Base-by-base conservation (phyloP, 1,140 invertebrate species). In the Argopecten irradians region DNA sequence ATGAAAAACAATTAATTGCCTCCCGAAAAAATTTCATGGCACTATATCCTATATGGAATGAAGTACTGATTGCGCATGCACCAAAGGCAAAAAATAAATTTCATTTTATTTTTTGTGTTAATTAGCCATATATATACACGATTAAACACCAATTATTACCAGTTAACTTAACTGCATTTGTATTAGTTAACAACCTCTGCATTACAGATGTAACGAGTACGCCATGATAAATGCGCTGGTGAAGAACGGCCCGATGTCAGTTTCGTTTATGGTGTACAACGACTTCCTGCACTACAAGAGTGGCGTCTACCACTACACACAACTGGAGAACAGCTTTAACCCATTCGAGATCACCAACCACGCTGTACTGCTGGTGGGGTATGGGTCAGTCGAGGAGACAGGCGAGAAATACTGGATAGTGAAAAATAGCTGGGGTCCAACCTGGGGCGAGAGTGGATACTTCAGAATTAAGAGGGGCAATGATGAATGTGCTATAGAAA, bases 401-500 rank as follows among this genome's bases (percentile, higher is more conserved):
- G 92, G 93, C 0, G 86, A 93, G 83, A 92, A 94, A 83, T 96
- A 92, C 90, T 96, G 95, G 95, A 94, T 93, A 19, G 93, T 95
- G 1, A 95, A 95, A 88, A 96, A 96, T 86, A 96, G 96, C 82
- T 97, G 96, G 96, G 96, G 96, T 14, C 90, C 91, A 8, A 83
- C 90, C 0, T 97, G 96, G 96, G 96, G 96, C 5, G 96, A 96
- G 89, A 88, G 95, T 3, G 96, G 96, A n/a, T 96, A 92, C 89
- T 96, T 96, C 92, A 92, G 96, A 36, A 96, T 97, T 82, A 92
- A 94, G 82, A 93, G 96, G 86, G 96, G 96, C 28, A 94, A 89
- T 16, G 96, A 97, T 92, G 96, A 96, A 93, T 96, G 96, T 87
- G 90, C 88, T 82, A 95, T 95, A 89, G 95, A 96, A 89, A 95